These are phyloP conservation scores for Mesocricetus auratus DNA, from an alignment of 2,113 vertebrate genomes.

Conservation along the genomic window DNA sequence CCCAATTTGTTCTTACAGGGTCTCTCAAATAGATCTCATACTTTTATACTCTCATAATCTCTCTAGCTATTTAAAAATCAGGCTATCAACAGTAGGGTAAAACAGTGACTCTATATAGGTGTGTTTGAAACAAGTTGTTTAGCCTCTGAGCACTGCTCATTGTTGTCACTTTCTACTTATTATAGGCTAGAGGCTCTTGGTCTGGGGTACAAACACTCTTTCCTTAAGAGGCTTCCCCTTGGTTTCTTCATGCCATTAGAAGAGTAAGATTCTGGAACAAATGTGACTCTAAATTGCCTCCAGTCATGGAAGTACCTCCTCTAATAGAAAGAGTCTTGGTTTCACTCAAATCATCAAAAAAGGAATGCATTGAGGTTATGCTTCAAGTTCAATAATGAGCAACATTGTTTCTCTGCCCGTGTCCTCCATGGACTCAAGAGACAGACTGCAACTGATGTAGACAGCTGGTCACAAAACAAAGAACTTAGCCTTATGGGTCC, in stretches of 20 bases:
- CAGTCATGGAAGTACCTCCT: not conserved
- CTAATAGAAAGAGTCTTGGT: not conserved
- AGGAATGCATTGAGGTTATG: not conserved
- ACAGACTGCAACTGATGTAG: not conserved
- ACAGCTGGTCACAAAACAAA: conserved; percentile 43
- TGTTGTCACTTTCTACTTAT: not conserved
- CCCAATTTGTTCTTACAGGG: not conserved
- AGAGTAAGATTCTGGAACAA: not conserved
- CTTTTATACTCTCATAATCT: not conserved
- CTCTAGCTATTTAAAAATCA: not conserved
- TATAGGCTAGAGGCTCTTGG: not conserved
- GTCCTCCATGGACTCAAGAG: not conserved
- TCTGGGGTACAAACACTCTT: not conserved
- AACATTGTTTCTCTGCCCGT: not conserved
- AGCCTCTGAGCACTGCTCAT: too few species aligned
- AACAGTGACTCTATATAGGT: not conserved
- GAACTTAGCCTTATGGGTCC: not conserved
- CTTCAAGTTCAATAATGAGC: not conserved
- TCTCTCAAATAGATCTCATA: not conserved
- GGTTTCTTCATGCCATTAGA: not conserved
- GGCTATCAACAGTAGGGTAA: not conserved
- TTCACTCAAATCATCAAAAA: not conserved
- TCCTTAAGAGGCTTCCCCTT: not conserved
- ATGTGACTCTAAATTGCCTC: not conserved
- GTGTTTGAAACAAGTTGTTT: not conserved